Base-by-base conservation (phyloP, 2,113 vertebrate genomes). In the Macaca nemestrina region DNA sequence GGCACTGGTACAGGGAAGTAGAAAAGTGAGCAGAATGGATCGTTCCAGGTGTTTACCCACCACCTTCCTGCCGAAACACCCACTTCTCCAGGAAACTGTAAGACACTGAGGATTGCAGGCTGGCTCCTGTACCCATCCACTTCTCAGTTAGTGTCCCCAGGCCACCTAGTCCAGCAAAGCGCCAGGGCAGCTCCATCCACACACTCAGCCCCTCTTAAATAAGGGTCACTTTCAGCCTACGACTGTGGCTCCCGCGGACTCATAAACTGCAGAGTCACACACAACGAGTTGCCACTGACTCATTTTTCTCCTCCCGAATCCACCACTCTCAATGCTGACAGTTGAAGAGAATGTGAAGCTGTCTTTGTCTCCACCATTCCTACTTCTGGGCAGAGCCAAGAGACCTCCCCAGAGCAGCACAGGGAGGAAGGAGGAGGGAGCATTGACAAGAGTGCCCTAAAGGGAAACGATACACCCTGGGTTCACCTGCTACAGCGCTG, bases 51-150 rank as follows among this genome's bases (percentile, higher is more conserved):
- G 25, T 85, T 68, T 2, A 25, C 68, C 38, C 27, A 16, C 79
- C 3, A 0, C 27, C 35, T 70, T 61, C 88, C 32, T 7, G 48
- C 8, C 0, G 0, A 48, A 68, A 59, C 27, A 70, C 9, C 61
- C 38, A 6, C 35, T 25, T 64, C 6, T 25, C 43, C 22, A 20
- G 93, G 55, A 67, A 2, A 23, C 70, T 38, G 48, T 14, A 32
- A 10, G 32, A n/a, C 73, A 2, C 23, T 0, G 32, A 35, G 14
- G 38, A 11, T 3, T 40, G 3, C 0, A 0, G 35, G 10, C 0
- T 1, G 5, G 75, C 70, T 68, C 45, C 76, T 11, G 9, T 23
- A 2, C 70, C 3, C 32, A 6, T 11, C 43, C 1, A 5, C 17
- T 8, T 17, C 85, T 89, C 90, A 27, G 17, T 7, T 30, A 20